phyloP scores from a whole-genome alignment of 2,888 invertebrate genomes.

The Exephanes ischioxanthus region DNA sequence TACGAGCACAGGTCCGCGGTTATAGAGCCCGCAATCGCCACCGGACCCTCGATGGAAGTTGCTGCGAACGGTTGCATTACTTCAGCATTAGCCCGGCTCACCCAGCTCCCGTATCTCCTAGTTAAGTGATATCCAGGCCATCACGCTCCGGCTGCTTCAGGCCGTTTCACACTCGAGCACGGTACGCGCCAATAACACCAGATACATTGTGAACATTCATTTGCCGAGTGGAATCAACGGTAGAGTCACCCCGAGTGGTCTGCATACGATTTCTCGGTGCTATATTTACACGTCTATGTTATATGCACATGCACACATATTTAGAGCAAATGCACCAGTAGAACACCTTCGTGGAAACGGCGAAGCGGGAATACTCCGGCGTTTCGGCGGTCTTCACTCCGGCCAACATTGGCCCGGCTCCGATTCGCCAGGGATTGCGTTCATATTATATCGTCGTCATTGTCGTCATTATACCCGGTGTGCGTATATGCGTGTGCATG shows the following conservation, averaged over 20 bases:
- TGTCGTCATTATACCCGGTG: neutral
- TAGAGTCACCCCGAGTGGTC: neutral
- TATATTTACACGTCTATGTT: neutral
- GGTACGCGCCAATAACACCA: constrained; percentile 24
- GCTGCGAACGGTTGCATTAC: constrained; percentile 71
- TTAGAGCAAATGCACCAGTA: neutral
- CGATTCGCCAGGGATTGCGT: neutral
- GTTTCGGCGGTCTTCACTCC: neutral
- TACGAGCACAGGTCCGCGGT: neutral
- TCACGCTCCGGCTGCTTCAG: constrained; percentile 38
- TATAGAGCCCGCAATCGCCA: constrained; percentile 19
- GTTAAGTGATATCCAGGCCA: constrained; percentile 74
- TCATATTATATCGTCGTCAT: constrained; percentile 8
- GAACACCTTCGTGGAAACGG: neutral
- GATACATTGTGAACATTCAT: constrained; percentile 15
- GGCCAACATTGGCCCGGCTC: neutral
- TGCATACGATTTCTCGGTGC: neutral
- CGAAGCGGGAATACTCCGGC: neutral
- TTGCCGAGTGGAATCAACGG: constrained; percentile 12
- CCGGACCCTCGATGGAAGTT: constrained; percentile 15
- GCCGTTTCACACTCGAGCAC: neutral
- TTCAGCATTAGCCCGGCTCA: constrained; percentile 74
- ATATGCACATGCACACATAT: too few species aligned
- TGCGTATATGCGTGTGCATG: neutral
- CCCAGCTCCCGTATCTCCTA: constrained; percentile 70